Base-by-base conservation (phyloP, 2,113 vertebrate species). In the Ammodramus savannarum region DNA sequence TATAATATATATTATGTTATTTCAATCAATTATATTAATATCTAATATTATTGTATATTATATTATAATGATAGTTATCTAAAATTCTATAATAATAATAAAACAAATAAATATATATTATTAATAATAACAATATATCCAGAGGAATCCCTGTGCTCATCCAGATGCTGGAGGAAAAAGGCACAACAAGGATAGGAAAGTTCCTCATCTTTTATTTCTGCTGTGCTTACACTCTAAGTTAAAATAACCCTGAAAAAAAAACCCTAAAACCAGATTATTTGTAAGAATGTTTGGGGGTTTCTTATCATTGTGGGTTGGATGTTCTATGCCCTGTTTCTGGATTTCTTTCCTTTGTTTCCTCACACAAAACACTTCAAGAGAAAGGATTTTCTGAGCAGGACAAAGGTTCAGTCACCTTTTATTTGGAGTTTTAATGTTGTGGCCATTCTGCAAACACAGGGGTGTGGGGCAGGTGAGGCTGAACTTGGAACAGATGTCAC, bases 281-380 rank as follows among this genome's bases (percentile, higher is more conserved):
- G 4, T 38, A 36, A 72, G 31, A 34, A 34, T 10, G 4, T 51
- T 39, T 1, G 13, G 10, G 5, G 0, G 3, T 16, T 61, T 48
- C 32, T 41, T 27, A 4, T 32, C 32, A 34, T 9, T 32, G 15
- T 34, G 61, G 8, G 2, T 0, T 36, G 23, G 8, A 18, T 52
- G 23, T 61, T 87, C 68, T 26, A 1, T 12, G 10, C 7, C 14
- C 9, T 4, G 0, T 36, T 71, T 23, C 43, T 67, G 49, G 10
- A 39, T 43, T 36, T 76, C 18, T 79, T 26, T 43, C 15, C 14
- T 79, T 74, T 48, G 54, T 16, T 55, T 31, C n/a, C 61, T 36
- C 17, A 21, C 16, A 20, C 4, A 36, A 63, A 16, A 23, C 9
- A 7, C 18, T 13, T 51, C 12, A 21, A 54, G n/a, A 32, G 5